A percentile compares a stretch with the other conserved stretches of the same genome.
Evolutionary conservation across 2,797 vertebrate species (phyloP).

Genomic region (Alca torda): DNA sequence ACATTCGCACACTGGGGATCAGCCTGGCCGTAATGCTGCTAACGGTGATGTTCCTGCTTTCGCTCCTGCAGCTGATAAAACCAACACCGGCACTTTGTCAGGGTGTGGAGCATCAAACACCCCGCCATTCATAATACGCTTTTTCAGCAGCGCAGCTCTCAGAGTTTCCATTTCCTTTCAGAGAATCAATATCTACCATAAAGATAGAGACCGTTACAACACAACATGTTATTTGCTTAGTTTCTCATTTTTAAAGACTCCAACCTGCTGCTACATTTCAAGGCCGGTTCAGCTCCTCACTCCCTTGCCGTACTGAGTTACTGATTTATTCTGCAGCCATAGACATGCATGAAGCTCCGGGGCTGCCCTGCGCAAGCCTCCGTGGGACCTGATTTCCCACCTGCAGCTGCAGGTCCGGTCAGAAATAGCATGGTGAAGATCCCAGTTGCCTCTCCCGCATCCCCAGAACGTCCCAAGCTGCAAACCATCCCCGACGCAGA

Average conservation of each 20-base stretch:
- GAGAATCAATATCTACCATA: not conserved
- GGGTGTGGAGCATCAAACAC: not conserved
- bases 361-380: not conserved
- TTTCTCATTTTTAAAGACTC: not conserved
- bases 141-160: not conserved
- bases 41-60: not conserved
- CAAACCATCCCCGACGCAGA: not conserved
- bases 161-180: not conserved
- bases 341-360: not conserved
- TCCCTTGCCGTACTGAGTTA: not conserved
- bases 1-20: fast-evolving
- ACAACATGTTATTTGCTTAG: not conserved
- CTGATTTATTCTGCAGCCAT: not conserved
- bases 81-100: not conserved
- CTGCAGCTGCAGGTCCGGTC: not conserved
- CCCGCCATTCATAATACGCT: fast-evolving
- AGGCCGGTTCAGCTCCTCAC: not conserved
- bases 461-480: not conserved
- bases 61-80: not conserved
- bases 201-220: not conserved
- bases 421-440: not conserved
- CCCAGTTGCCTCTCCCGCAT: not conserved
- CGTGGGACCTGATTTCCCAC: not conserved
- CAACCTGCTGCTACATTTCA: not conserved
- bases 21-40: fast-evolving